Evolutionary conservation across 1,140 invertebrate genomes (phyloP), one percentile per base, ranked within the genome.

Genomic region (Whitmania pigra): DNA sequence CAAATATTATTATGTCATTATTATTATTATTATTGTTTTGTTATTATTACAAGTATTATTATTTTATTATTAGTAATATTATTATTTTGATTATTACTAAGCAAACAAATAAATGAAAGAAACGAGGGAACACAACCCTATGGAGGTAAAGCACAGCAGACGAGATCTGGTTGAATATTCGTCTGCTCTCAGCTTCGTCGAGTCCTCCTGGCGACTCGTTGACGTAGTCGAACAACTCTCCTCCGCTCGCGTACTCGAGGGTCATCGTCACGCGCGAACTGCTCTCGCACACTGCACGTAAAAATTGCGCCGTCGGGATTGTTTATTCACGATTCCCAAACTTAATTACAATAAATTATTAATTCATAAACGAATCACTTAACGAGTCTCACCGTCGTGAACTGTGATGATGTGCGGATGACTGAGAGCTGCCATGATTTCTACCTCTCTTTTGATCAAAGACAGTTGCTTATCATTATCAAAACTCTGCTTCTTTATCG

Each of bases 381-480:
- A 31, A 69, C 31, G 31, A 36, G 31, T 43, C 49, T 75, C 85
- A 96, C 93, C 93, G 91, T 97, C 94, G 84, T 94, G 93, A 80
- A 98, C 97, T 82, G 97, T 93, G 82, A 97, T 94, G 80, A 99
- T 98, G 80, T 98, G 94, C 9, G 94, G 94, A 87, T 99, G 96
- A 78, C 92, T 88, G 22, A 98, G 91, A 67, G 92, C 94, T 71
- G 93, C 94, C 94, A 98, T 97, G 77, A 99, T 98, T 82, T 97
- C 92, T 79, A 99, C 97, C 83, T 99, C 95, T 75, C 95, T 85
- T 76, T 93, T 85, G 80, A 99, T 97, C 78, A 94, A 87, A 70
- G 94, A 88, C 71, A 98, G 85, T 86, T 99, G 95, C 27, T 94
- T 92, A 78, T 97, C 94, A 53, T 92, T 94, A 83, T 96, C 93